Conservation (phyloP, 2,888 invertebrate species). For the Meghimatium bilineatum region DNA sequence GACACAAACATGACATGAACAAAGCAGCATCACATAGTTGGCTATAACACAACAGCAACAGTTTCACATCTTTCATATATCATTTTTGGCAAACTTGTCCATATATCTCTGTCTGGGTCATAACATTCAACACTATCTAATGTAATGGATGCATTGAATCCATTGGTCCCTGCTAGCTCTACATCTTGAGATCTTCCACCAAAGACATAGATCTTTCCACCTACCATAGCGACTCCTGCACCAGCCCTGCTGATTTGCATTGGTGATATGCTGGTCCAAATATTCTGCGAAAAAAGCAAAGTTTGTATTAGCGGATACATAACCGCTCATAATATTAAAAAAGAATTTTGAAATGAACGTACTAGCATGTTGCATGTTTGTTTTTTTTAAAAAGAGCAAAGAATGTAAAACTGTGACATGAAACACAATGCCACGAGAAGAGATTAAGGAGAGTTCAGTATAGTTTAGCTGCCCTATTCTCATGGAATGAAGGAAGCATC, state of each 20-base stretch:
- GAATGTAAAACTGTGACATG: too few relatives aligned
- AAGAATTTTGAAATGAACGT: too few relatives aligned
- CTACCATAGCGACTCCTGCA: conserved; percentile 89
- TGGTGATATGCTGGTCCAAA: conserved; percentile 84
- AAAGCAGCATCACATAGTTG: not conserved
- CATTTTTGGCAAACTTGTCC: conserved; percentile 82
- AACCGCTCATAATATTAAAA: too few relatives aligned
- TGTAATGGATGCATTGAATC: conserved; percentile 77
- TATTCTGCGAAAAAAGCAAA: conserved; percentile 61
- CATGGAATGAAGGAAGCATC: too few relatives aligned
- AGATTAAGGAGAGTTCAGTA: too few relatives aligned
- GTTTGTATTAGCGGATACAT: not conserved
- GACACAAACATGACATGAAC: not conserved
- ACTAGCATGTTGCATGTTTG: too few relatives aligned
- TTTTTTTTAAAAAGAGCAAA: too few relatives aligned
- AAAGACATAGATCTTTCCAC: conserved; percentile 91
- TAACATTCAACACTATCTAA: conserved; percentile 90
- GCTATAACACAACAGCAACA: conserved; percentile 51
- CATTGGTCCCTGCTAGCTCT: conserved; percentile 52
- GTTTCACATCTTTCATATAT: conserved; percentile 51
- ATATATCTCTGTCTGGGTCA: conserved; percentile 86
- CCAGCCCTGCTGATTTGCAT: conserved; percentile 90
- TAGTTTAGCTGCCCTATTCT: too few relatives aligned
- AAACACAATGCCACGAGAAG: too few relatives aligned
- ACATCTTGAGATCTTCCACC: conserved; percentile 86